These are phyloP conservation scores for Eilema griseolum DNA, from an alignment of 2,888 invertebrate species.

Conservation along the genomic window DNA sequence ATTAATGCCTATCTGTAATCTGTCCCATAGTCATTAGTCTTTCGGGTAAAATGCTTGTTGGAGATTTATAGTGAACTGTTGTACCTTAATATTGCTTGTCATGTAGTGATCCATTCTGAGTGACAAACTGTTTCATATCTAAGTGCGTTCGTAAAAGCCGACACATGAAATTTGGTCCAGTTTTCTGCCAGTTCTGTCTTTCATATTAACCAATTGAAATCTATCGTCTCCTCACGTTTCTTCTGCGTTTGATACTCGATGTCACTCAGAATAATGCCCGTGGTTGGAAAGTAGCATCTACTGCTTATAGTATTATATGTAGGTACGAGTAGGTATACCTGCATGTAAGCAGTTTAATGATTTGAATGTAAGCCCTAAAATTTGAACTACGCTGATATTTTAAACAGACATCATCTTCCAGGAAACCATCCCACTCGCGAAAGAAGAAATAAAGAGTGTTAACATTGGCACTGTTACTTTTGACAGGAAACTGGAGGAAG, in stretches of 20 bases:
- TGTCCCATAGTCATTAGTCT: background rate
- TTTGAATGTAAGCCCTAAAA: background rate
- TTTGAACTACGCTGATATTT: constrained; percentile 20
- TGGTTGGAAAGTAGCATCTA: background rate
- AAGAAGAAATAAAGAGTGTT: constrained; percentile 81
- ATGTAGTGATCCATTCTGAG: no score
- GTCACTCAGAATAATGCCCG: no score
- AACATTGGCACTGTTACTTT: constrained; percentile 81
- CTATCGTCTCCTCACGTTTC: no score
- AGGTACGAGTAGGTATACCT: background rate
- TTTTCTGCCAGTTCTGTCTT: no score
- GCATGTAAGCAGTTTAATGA: background rate
- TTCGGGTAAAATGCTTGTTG: constrained; percentile 8
- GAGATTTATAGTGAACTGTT: background rate
- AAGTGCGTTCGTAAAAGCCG: no score
- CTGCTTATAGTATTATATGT: background rate
- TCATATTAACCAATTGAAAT: no score
- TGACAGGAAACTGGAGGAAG: constrained; percentile 81
- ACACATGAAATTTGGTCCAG: no score
- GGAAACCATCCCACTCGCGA: constrained; percentile 73
- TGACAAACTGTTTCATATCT: no score
- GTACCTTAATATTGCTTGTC: no score
- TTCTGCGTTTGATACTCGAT: no score
- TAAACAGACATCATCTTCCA: constrained; percentile 53
- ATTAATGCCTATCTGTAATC: no score